Conservation (phyloP, 2,888 invertebrate genomes). For the Andrena flavipes region DNA sequence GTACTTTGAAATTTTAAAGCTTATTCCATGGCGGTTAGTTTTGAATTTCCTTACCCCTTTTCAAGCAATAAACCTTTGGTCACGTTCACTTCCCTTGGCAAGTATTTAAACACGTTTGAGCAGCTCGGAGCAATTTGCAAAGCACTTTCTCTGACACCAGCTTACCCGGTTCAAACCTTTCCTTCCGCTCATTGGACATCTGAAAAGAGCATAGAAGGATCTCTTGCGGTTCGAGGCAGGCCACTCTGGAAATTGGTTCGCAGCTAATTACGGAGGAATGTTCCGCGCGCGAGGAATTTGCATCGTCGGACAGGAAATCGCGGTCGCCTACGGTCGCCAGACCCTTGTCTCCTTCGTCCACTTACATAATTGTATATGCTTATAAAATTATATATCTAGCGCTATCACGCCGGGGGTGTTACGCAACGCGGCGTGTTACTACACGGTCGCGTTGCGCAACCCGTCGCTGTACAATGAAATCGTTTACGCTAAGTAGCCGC, state of each 20-base stretch:
- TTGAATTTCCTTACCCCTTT: too few species aligned
- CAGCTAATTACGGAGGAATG: slow-evolving; percentile 25
- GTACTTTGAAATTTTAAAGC: too few species aligned
- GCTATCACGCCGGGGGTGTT: slow-evolving; percentile 34
- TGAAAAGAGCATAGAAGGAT: not conserved
- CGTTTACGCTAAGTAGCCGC: slow-evolving; percentile 12
- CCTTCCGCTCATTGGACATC: not conserved
- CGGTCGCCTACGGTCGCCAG: slow-evolving; percentile 16
- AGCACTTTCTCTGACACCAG: slow-evolving; percentile 31
- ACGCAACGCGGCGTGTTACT: slow-evolving; percentile 22
- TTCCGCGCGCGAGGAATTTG: slow-evolving; percentile 16
- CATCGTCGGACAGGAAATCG: slow-evolving; percentile 39
- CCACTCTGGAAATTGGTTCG: not conserved
- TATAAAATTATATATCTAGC: slow-evolving; percentile 48
- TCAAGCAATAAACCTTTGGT: too few species aligned
- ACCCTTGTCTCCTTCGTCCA: slow-evolving; percentile 36
- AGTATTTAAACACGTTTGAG: too few species aligned
- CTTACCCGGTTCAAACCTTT: slow-evolving; percentile 27
- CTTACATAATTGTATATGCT: slow-evolving; percentile 42
- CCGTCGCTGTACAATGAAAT: slow-evolving; percentile 10
- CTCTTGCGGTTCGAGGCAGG: not conserved
- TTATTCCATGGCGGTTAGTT: too few species aligned
- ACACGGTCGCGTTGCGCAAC: slow-evolving; percentile 33
- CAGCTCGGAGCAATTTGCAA: slow-evolving; percentile 20
- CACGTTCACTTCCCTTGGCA: too few species aligned